phyloP scores from a whole-genome alignment of 2,888 invertebrate species.

The Chrysolina haemoptera region DNA sequence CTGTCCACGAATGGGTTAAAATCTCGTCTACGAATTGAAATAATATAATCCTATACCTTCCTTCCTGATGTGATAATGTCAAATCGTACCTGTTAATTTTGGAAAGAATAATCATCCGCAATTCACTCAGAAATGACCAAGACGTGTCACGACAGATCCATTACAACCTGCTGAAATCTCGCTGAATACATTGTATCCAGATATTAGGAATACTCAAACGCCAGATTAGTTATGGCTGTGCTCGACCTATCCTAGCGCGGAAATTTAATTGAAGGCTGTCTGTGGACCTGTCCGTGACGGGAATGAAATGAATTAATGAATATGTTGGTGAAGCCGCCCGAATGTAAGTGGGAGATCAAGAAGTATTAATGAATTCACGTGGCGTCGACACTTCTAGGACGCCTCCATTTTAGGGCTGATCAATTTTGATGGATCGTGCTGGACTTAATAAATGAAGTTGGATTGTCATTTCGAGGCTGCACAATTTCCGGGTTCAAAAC shows the following conservation, averaged over 20 bases:
- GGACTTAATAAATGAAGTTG: neutral
- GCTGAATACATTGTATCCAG: slow-evolving; percentile 2
- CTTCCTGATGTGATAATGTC: no score
- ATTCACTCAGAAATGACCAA: neutral
- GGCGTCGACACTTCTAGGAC: neutral
- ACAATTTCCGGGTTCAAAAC: no score
- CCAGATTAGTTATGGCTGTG: neutral
- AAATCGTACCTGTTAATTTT: neutral
- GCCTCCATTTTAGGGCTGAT: neutral
- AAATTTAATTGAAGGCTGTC: slow-evolving; percentile 20
- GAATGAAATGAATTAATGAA: slow-evolving; percentile 18
- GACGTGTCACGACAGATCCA: neutral
- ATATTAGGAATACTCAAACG: neutral
- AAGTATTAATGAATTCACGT: slow-evolving; percentile 10
- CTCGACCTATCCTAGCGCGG: neutral
- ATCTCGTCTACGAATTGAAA: no score
- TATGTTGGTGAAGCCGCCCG: slow-evolving; percentile 6
- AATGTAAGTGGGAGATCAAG: slow-evolving; percentile 4
- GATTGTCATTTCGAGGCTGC: no score
- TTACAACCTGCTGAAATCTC: neutral
- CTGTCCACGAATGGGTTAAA: no score
- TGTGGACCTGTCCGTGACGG: slow-evolving; percentile 11
- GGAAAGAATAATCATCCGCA: neutral
- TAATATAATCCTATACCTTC: no score
- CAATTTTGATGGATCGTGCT: slow-evolving; percentile 10